Evolutionary conservation across 92 coral and sea anemone species (phyloP), one percentile per base, ranked within the genome.

Genomic region (Porites cylindrica): DNA sequence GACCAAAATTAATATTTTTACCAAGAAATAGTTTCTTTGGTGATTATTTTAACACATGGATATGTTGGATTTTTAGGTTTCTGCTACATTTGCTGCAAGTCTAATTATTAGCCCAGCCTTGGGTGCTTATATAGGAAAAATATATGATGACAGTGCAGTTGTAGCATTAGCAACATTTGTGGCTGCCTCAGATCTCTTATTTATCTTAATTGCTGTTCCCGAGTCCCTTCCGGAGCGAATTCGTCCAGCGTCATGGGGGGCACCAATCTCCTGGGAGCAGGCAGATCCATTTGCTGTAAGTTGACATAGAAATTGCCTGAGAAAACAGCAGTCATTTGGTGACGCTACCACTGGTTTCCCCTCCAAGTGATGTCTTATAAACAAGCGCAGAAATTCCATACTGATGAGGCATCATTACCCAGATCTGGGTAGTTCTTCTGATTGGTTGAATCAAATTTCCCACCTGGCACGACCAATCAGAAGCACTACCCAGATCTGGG

Each of bases 241-340:
- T 78, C 91, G 99, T 10, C 99, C 99, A 9, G 99, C 95, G n/a
- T 97, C 98, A 2, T 97, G 99, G 99, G 99, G 99, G 32, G 98
- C 99, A n/a, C 98, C 99, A 0, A 96, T 97, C 69, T 97, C 99
- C 23, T 97, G 99, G 99, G 99, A 97, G 70, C 99, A 95, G 60
- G 99, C 99, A 47, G 99, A 97, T 72, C 99, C 99, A 21, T 97
- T 97, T 85, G 90, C 93, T 43, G 99, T 97, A 82, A 83, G 87
- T 83, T 12, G 13, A 67, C 23, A 13, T 38, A 13, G 14, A 21
- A 38, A 38, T 3, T 4, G 7, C 47, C 6, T 38, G 47, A 38
- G 47, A 38, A 38, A 38, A 38, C 47, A 38, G 6, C 47, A 4
- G 47, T 4, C 47, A 38, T 38, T 38, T 38, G 47, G 7, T 0